Evolutionary conservation across 2,888 invertebrate genomes (phyloP).

Genomic region (Seira ritae): DNA sequence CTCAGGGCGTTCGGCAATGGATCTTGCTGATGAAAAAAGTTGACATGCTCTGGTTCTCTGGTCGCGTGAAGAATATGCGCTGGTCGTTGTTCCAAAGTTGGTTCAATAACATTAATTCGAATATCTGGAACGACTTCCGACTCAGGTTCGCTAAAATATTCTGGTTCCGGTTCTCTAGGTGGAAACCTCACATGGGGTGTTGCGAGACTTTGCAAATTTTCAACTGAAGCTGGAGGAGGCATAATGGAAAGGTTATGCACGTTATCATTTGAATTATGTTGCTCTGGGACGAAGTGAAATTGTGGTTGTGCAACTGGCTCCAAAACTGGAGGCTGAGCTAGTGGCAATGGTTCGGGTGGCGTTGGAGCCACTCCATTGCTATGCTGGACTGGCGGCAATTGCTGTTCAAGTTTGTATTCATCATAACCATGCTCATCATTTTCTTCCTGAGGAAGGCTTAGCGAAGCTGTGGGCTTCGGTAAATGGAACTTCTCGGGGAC

Average conservation of each 20-base stretch:
- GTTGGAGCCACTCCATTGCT: neutral
- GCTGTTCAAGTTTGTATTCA: too few relatives aligned
- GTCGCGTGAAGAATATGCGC: neutral
- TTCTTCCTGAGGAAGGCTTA: neutral
- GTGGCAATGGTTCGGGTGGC: neutral
- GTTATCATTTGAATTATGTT: neutral
- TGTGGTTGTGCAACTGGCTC: neutral
- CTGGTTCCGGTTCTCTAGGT: slow-evolving; percentile 4
- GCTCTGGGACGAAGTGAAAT: neutral
- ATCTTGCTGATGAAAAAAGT: neutral
- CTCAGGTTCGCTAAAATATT: slow-evolving; percentile 23
- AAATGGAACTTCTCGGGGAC: slow-evolving; percentile 40
- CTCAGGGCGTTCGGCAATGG: neutral
- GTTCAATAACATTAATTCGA: slow-evolving; percentile 34
- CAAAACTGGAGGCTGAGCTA: too few relatives aligned
- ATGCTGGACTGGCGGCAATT: neutral
- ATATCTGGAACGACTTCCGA: slow-evolving; percentile 47
- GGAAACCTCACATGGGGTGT: neutral
- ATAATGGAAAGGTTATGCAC: neutral
- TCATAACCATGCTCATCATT: neutral
- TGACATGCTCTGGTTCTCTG: slow-evolving; percentile 1
- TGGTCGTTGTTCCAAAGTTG: neutral
- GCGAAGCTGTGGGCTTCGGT: slow-evolving; percentile 2
- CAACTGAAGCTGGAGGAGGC: neutral
- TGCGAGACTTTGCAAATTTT: neutral